Base-by-base conservation (phyloP, 2,113 vertebrate genomes). In the Psilopsiagon aurifrons region DNA sequence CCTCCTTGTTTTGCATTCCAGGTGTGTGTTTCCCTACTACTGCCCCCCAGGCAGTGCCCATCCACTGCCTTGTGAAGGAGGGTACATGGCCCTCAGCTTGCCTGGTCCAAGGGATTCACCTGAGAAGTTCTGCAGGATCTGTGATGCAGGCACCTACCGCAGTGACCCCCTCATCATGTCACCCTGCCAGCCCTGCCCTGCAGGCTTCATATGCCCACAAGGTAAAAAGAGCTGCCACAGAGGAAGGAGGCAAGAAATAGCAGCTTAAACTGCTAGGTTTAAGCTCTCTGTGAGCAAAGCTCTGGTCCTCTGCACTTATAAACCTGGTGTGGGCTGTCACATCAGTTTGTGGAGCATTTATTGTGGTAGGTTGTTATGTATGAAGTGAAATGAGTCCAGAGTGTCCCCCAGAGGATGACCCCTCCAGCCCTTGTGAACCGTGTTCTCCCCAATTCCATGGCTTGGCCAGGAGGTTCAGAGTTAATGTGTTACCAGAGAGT, bases 1-100 rank as follows among this genome's bases (percentile, higher is more conserved):
- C 37, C 46, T 17, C 54, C 69, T 41, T 60, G n/a, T 90, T 62
- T 68, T 63, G 52, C 79, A 90, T 82, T 93, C 31, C 98, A 99
- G 99, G 74, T 99, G 99, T 88, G 81, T 81, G 33, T 99, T 99
- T 91, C 99, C 99, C 10, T 97, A 98, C 96, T 99, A 98, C 95
- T 99, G 99, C 90, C 98, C 98, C 33, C 91, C 67, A 10, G 99
- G 98, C 92, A 99, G 98, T 76, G 97, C 97, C 55, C 79, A 70
- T 4, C 97, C 98, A 1, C 97, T 81, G 67, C 95, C 97, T 1
- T 99, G 99, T 31, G 92, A 97, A 18, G 98, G 98, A 25, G 99
- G 99, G 20, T 98, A 94, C 10, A 98, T 98, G 97, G 98, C 99
- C 59, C 94, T 99, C 79, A 98, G 98, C 73, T 95, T 79, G 52